Evolutionary conservation across 2,888 invertebrate species (phyloP), one percentile per base, ranked within the genome.

Genomic region (Archaeoteleia sp.): DNA sequence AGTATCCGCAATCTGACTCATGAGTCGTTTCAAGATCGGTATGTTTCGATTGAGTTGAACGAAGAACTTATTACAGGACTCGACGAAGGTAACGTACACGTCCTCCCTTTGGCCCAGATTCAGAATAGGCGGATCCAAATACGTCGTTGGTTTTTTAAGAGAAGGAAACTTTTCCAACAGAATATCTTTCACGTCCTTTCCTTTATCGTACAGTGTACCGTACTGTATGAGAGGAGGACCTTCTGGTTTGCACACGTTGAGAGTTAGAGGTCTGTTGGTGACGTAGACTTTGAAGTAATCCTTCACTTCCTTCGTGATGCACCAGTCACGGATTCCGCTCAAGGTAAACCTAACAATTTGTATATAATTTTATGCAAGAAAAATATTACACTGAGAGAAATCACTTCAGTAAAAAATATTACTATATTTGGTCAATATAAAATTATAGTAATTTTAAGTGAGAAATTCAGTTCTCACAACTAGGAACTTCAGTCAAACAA

Each of bases 221-320:
- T 92, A 92, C 57, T 93, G 93, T 54, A 93, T 90, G 30, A 92
- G 86, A 0, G 92, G 91, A 8, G 92, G 90, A 0, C 90, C 91
- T 75, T 92, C 91, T 0, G 92, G 88, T 1, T 91, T 86, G 37
- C 90, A 88, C 0, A 94, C 93, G 77, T 88, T 90, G 74, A 94
- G 85, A 17, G 87, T 87, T 49, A 94, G 86, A 4, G 89, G 86
- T 72, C 91, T 89, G 13, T 90, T 89, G 51, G 88, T 87, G 0
- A 92, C 91, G 48, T 92, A 86, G 46, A 90, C 88, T 75, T 90
- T 91, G 78, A 95, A 95, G n/a, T 90, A 88, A 61, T 90, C 88
- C 80, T 91, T 92, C 78, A 93, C 87, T 58, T 92, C 90, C 6
- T 86, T 72, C 0, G 87, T 87, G 0, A 88, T 83, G 10, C 82